Evolutionary conservation across 2,113 vertebrate genomes (phyloP), one percentile per base, ranked within the genome.

Genomic region (Nibea albiflora): DNA sequence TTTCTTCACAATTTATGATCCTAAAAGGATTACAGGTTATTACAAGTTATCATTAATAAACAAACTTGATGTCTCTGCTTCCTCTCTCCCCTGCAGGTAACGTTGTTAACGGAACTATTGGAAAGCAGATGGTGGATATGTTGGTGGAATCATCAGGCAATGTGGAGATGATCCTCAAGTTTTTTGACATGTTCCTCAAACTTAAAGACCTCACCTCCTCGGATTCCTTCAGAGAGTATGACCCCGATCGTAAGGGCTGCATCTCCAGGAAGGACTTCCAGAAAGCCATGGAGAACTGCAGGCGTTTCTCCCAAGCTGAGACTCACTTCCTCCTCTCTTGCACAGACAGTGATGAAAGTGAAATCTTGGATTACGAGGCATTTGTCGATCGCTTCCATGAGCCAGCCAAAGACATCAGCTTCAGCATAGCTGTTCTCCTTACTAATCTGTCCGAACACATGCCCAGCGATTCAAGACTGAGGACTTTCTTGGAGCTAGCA

Each of bases 41-140:
- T 63, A 6, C 2, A 16, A 19, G 17, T 64, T 46, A 20, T 52
- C 0, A 70, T 57, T 60, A n/a, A 54, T 35, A 9, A 6, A 28
- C 8, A 1, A 17, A 11, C 9, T 53, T n/a, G 64, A n/a, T 71
- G 44, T 46, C 15, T 49, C 11, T 61, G 35, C 24, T 26, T 4
- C 19, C n/a, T 64, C 24, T 54, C 53, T 49, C 57, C 39, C 26
- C 42, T 75, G 54, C 78, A 99, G 98, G 98, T 64, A 99, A 98
- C 22, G 96, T 99, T 19, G 96, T 99, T 3, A 99, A 97, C 68
- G 98, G 98, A 50, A 99, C 97, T 11, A 99, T 98, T 66, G 98
- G 98, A 74, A 99, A 98, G 86, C 98, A 99, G 93, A 99, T 99
- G 98, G 97, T 99, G 0, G 98, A 99, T 69, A 99, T 99, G 98